Percentiles rank a stretch among this genome's conserved stretches.
phyloP scores from a whole-genome alignment of 2,797 vertebrate species.

The Hyperoplus immaculatus region DNA sequence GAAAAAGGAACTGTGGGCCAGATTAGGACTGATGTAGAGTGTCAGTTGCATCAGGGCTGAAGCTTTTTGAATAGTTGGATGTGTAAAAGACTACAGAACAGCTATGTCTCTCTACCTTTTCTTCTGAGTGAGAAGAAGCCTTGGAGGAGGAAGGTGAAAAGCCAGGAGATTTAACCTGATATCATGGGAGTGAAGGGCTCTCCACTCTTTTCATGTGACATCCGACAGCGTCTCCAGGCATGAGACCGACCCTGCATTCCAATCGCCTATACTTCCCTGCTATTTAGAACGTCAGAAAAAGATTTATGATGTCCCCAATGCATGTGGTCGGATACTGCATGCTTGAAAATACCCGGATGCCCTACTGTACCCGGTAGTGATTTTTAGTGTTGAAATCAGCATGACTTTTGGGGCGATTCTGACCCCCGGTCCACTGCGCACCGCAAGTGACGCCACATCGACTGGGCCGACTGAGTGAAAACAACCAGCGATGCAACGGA shows the following conservation, averaged over 20 bases:
- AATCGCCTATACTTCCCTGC: neutral
- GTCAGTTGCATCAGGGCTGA: conserved; percentile 29
- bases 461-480: too few relatives aligned
- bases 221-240: conserved; percentile 56
- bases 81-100: conserved; percentile 14
- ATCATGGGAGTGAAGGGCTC: conserved; percentile 21
- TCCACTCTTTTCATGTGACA: conserved; percentile 30
- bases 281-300: too few relatives aligned
- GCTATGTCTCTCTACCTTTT: conserved; percentile 1
- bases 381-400: too few relatives aligned
- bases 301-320: too few relatives aligned
- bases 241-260: conserved; percentile 39
- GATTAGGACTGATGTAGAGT: conserved; percentile 55
- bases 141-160: conserved; percentile 5
- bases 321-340: too few relatives aligned
- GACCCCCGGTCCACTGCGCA: too few relatives aligned
- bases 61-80: conserved; percentile 46
- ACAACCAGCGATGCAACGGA: too few relatives aligned
- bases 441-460: too few relatives aligned
- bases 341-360: too few relatives aligned
- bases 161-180: neutral
- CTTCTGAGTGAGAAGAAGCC: conserved; percentile 12
- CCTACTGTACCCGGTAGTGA: too few relatives aligned
- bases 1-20: conserved; percentile 36
- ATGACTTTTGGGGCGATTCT: too few relatives aligned